phyloP scores from a whole-genome alignment of 2,888 invertebrate genomes.

The Rhagonycha fulva region DNA sequence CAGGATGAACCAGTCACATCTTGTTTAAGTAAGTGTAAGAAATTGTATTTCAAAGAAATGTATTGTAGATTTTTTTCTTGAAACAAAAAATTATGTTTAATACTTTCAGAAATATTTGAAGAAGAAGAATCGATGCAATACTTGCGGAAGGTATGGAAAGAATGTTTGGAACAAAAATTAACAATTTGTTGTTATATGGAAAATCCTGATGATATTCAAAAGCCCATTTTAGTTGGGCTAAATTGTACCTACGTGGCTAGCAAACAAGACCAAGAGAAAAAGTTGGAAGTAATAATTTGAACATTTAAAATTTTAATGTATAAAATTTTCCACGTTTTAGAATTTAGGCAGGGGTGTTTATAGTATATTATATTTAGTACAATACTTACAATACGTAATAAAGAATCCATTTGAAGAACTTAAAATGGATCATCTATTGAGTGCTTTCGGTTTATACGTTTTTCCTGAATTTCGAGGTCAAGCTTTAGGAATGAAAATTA shows the following conservation, averaged over 20 bases:
- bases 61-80: no score
- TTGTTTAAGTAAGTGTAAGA: conserved; percentile 47
- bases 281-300: no score
- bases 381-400: conserved; percentile 17
- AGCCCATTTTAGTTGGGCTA: conserved; percentile 46
- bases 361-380: conserved; percentile 1
- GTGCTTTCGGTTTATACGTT: conserved; percentile 47
- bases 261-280: not conserved
- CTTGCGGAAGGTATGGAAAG: conserved; percentile 33
- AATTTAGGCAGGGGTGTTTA: no score
- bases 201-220: conserved; percentile 38
- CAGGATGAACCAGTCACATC: conserved; percentile 60
- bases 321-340: no score
- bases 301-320: no score
- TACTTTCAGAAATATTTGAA: not conserved
- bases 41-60: not conserved
- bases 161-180: conserved; percentile 43
- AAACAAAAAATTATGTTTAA: no score
- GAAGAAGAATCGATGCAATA: conserved; percentile 36
- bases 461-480: conserved; percentile 44
- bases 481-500: conserved; percentile 35
- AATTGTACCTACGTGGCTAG: conserved; percentile 40
- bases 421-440: conserved; percentile 42
- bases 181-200: conserved; percentile 47
- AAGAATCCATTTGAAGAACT: conserved; percentile 36